Conservation (phyloP, 2,113 vertebrate genomes). For the Podarcis muralis region DNA sequence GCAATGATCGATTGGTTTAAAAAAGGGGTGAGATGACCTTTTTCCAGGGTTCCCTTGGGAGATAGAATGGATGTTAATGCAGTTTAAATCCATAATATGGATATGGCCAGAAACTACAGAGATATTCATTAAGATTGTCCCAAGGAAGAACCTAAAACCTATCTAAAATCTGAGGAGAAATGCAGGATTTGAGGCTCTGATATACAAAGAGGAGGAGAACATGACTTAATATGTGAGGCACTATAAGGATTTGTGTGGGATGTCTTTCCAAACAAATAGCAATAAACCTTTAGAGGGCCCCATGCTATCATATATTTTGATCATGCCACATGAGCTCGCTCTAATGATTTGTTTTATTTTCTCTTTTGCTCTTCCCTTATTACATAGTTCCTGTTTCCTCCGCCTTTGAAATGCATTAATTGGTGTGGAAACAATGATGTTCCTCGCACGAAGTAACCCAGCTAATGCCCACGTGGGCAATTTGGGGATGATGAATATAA, state of each 20-base stretch:
- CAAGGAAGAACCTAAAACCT: neutral
- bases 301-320: slow-evolving; percentile 5
- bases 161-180: neutral
- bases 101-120: neutral
- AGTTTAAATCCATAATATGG: neutral
- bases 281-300: neutral
- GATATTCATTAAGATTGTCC: neutral
- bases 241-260: slow-evolving; percentile 28
- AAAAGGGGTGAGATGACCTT: too few relatives aligned
- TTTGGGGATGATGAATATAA: slow-evolving; percentile 19
- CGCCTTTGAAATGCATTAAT: slow-evolving; percentile 11
- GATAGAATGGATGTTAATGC: too few relatives aligned
- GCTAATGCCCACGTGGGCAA: neutral
- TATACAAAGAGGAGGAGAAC: neutral
- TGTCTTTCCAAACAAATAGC: slow-evolving; percentile 20
- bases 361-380: neutral
- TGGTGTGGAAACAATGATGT: neutral
- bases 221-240: neutral
- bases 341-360: neutral
- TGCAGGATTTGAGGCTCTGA: neutral
- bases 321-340: neutral
- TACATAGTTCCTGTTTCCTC: neutral
- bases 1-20: too few relatives aligned
- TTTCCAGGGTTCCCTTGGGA: too few relatives aligned
- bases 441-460: neutral